Percentiles rank a stretch among this genome's conserved stretches.
phyloP scores from a whole-genome alignment of 2,888 invertebrate species.

The Eudemis profundana region DNA sequence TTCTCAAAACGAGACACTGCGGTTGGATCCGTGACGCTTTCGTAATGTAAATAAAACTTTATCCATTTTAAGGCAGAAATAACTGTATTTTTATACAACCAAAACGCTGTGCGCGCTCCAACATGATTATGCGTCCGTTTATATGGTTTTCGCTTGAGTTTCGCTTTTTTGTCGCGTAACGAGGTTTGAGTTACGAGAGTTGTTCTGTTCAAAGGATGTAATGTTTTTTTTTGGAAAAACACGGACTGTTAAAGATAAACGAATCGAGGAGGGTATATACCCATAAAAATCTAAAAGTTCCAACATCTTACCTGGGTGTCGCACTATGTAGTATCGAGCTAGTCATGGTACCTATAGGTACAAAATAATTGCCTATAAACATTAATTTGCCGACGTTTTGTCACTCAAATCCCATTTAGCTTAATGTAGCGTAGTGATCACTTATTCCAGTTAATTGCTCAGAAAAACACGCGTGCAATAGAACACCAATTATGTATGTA shows the following conservation, averaged over 20 bases:
- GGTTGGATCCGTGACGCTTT: constrained; percentile 44
- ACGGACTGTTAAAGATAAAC: neutral
- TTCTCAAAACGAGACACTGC: constrained; percentile 42
- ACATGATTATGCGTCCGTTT: constrained; percentile 31
- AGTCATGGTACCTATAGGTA: no score
- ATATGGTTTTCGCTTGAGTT: constrained; percentile 21
- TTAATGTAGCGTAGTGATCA: neutral
- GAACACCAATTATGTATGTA: neutral
- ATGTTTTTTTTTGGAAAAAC: constrained; percentile 1
- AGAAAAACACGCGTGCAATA: neutral
- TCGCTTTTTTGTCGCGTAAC: constrained; percentile 32
- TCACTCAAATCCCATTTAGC: neutral
- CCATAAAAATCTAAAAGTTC: neutral
- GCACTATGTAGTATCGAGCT: no score
- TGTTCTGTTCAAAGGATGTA: constrained; percentile 14
- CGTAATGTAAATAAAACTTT: constrained; percentile 48
- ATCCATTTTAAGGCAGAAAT: constrained; percentile 46
- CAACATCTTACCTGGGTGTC: neutral
- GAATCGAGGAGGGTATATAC: no score
- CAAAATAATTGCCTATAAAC: no score
- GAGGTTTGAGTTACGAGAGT: constrained; percentile 26
- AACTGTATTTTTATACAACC: constrained; percentile 43
- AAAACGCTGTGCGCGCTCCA: constrained; percentile 22
- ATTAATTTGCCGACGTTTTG: no score
- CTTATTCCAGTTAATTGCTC: neutral